These are phyloP conservation scores for Cacatua alba DNA, from an alignment of 2,113 vertebrate species.

Conservation along the genomic window DNA sequence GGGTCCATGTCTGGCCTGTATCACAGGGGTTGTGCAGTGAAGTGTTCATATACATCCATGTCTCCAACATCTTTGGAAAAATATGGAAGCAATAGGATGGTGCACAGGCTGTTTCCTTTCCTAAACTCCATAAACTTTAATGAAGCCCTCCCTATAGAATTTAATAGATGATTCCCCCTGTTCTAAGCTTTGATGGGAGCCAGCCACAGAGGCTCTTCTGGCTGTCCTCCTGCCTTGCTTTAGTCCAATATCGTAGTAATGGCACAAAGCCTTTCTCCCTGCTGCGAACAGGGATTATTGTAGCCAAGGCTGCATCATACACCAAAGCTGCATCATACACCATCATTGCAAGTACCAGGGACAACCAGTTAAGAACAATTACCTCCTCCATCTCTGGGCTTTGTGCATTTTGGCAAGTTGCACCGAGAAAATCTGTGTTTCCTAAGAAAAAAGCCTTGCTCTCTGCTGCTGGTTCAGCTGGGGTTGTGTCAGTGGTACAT, in stretches of 20 bases:
- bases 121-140: background rate
- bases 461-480: accelerated
- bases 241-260: background rate
- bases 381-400: background rate
- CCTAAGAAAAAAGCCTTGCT: background rate
- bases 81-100: background rate
- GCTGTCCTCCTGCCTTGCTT: background rate
- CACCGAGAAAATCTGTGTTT: background rate
- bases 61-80: background rate
- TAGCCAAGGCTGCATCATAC: background rate
- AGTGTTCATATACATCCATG: background rate
- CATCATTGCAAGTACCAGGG: background rate
- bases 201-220: background rate
- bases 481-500: background rate
- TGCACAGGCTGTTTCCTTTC: background rate
- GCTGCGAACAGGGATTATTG: background rate
- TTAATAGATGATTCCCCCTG: background rate
- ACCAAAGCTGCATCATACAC: too few species aligned
- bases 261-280: background rate
- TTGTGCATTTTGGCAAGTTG: background rate
- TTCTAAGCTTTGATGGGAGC: background rate
- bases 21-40: accelerated
- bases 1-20: background rate
- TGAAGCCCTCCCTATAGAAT: background rate
- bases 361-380: background rate